Conservation (phyloP, 2,113 vertebrate genomes). For the Syngnathus scovelli region DNA sequence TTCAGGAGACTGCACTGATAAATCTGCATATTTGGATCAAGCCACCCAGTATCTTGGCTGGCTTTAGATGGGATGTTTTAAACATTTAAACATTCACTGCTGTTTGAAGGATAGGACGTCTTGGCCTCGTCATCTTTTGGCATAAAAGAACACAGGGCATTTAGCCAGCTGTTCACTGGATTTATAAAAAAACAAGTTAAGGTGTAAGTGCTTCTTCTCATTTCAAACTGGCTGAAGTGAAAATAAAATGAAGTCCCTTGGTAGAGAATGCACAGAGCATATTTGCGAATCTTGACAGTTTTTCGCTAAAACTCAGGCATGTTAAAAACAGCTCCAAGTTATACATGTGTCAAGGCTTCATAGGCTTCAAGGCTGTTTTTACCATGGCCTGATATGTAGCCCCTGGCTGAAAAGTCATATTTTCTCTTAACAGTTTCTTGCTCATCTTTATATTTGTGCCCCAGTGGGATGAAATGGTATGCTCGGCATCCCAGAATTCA, state of each 20-base stretch:
- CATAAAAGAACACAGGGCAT: conserved; percentile 10
- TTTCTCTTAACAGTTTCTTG: not conserved
- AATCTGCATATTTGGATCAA: conserved; percentile 14
- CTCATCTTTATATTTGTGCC: not conserved
- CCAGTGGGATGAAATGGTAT: not conserved
- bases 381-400: not conserved
- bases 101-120: conserved; percentile 1
- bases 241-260: conserved; percentile 16
- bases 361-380: no score
- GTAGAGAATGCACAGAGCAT: not conserved
- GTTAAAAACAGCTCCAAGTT: conserved; percentile 3
- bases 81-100: conserved; percentile 1
- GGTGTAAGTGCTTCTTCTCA: conserved; percentile 15
- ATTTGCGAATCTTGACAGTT: conserved; percentile 17
- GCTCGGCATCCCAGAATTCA: not conserved
- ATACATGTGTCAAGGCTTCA: no score
- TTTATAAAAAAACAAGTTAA: conserved; percentile 4
- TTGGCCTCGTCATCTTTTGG: conserved; percentile 9
- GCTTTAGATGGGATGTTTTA: not conserved
- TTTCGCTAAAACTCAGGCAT: not conserved
- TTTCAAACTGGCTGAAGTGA: conserved; percentile 17
- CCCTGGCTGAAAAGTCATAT: not conserved
- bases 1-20: conserved; percentile 7
- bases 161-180: conserved; percentile 1
- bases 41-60: not conserved